Base-by-base conservation (phyloP, 2,888 invertebrate genomes). In the Amphipoea oculea region DNA sequence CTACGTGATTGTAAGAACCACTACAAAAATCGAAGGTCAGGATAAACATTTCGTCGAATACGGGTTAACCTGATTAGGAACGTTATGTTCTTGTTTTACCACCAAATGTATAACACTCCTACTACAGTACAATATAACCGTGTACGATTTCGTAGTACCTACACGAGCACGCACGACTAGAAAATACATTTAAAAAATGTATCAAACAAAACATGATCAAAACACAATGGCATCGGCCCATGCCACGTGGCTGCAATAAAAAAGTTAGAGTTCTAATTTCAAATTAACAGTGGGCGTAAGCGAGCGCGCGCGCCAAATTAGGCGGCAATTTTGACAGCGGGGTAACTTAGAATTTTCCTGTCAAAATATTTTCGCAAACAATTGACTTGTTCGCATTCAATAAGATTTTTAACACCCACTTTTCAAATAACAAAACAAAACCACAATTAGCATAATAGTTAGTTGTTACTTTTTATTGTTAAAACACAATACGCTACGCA, bases 281-380 rank as follows among this genome's bases (percentile, higher is more conserved):
- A 94, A 95, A 95, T 94, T 92, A 94, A 90, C 89, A 90, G 92
- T 93, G 92, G 95, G 96, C 94, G 96, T 92, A 73, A 85, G 89
- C 89, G 82, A 89, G 86, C 94, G 93, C 92, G 92, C 92, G 95
- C 93, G 79, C 83, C 83, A 93, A 94, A 96, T 96, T 96, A 96
- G 95, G 93, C 94, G 94, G 92, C 92, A 94, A 95, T 95, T 95
- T 95, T 95, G 93, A 94, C 95, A 95, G 94, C 93, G 93, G 93
- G 95, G 89, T 89, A 95, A 93, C 94, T 93, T 91, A 93, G 91
- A 93, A 97, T 96, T 96, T 96, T 92, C 93, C 90, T 96, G 97
- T 97, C 97, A 96, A 94, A 97, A 97, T 96, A 97, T 96, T 97
- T 95, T 97, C 92, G 92, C 96, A 97, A 97, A 96, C 96, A 96